phyloP scores from a whole-genome alignment of 64 coral and sea anemone genomes.

The Anthopleura sola region DNA sequence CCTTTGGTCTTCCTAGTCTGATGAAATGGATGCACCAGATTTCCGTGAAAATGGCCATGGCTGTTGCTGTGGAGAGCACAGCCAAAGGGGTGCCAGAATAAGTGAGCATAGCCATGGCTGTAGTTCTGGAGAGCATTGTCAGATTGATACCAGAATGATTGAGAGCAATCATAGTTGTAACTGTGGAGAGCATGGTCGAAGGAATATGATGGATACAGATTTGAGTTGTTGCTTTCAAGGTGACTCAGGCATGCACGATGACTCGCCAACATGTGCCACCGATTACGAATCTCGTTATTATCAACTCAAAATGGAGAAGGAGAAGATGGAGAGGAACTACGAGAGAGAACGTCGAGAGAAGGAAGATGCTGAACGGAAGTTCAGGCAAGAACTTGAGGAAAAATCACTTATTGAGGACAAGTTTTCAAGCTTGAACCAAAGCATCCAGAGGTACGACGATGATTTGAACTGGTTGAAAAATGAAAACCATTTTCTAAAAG shows the following conservation, averaged over 20 bases:
- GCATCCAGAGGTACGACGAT: conserved; percentile 21
- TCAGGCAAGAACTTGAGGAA: conserved; percentile 29
- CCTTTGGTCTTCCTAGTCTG: no score
- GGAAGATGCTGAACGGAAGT: conserved; percentile 17
- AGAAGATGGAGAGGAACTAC: conserved; percentile 35
- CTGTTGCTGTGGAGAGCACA: no score
- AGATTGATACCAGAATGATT: background rate
- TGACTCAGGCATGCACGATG: background rate
- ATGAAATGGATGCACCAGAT: no score
- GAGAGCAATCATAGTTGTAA: background rate
- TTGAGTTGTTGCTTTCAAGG: background rate
- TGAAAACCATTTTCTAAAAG: conserved; percentile 39
- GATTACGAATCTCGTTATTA: conserved; percentile 18
- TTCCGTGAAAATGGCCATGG: no score
- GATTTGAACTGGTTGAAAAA: conserved; percentile 23
- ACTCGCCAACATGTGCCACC: background rate
- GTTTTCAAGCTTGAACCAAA: background rate
- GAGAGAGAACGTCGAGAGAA: conserved; percentile 37
- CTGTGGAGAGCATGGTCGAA: background rate
- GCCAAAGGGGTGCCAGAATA: background rate
- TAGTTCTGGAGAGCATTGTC: background rate
- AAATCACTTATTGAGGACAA: conserved; percentile 40
- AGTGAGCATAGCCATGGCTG: background rate
- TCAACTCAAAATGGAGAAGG: conserved; percentile 31
- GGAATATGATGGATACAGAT: background rate